These are phyloP conservation scores for Lampropteryx suffumata DNA, from an alignment of 2,888 invertebrate species.

Conservation along the genomic window DNA sequence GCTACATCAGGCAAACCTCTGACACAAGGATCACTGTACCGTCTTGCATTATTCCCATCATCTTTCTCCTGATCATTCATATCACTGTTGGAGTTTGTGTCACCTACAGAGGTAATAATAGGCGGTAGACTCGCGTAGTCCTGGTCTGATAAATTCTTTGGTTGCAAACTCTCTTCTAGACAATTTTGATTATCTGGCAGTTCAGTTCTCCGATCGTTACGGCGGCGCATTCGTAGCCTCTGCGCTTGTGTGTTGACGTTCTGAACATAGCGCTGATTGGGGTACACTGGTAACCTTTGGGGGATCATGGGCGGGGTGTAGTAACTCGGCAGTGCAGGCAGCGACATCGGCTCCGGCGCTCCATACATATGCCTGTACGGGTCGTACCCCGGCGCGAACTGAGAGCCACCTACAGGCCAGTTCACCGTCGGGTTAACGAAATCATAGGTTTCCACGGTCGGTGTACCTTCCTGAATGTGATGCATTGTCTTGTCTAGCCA, in stretches of 20 bases:
- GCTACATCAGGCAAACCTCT: slow-evolving; percentile 72
- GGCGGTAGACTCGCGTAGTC: slow-evolving; percentile 88
- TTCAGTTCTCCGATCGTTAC: slow-evolving; percentile 58
- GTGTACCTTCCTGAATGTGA: slow-evolving; percentile 66
- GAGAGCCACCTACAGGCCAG: slow-evolving; percentile 59
- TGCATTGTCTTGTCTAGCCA: slow-evolving; percentile 79
- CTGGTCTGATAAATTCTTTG: slow-evolving; percentile 70
- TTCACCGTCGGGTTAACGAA: slow-evolving; percentile 56
- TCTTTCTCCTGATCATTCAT: slow-evolving; percentile 77
- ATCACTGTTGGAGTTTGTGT: slow-evolving; percentile 76
- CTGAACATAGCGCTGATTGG: slow-evolving; percentile 63
- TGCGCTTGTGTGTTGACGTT: slow-evolving; percentile 59
- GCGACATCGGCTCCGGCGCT: slow-evolving; percentile 84
- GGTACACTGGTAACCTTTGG: slow-evolving; percentile 44
- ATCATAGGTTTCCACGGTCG: slow-evolving; percentile 67
- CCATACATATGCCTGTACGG: slow-evolving; percentile 80
- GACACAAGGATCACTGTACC: slow-evolving; percentile 87
- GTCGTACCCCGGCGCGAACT: slow-evolving; percentile 69
- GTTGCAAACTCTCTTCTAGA: slow-evolving; percentile 56
- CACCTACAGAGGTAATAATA: slow-evolving; percentile 82
- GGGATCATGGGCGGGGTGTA: slow-evolving; percentile 58
- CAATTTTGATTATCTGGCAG: slow-evolving; percentile 53
- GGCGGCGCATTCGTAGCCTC: slow-evolving; percentile 58
- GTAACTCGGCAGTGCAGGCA: slow-evolving; percentile 84
- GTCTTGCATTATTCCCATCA: slow-evolving; percentile 78